Evolutionary conservation across 1,140 invertebrate genomes (phyloP), one percentile per base, ranked within the genome.

Genomic region (Holotrichia oblita): DNA sequence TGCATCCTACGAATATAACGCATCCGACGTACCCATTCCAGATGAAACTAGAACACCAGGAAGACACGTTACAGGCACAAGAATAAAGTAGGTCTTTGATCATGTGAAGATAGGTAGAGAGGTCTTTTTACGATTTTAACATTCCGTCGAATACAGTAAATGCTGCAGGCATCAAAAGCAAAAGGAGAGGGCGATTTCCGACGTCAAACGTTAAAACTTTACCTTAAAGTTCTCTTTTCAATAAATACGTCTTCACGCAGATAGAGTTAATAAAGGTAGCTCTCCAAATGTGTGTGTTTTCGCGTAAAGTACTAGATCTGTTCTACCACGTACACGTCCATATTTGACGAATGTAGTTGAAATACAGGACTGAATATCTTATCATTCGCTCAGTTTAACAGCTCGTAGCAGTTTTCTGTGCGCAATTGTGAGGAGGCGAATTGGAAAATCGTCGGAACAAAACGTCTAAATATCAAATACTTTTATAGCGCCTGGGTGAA

Each of bases 381-480:
- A 69, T 69, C 61, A 69, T 69, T 27, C 61, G 61, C 61, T 69
- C 61, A 69, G 61, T 69, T 69, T 69, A 69, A 69, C 61, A 27
- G 27, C 22, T 12, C 20, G 61, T 34, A 34, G 61, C 22, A 9
- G 61, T 69, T 69, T 3, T 27, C 20, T 14, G 22, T 10, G 61
- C 61, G 22, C 61, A 69, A 69, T 69, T 69, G 61, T 34, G 61
- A 27, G 24, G 61, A 69, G 8, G 61, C 27, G 61, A 69, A 27
- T 69, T 20, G 61, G 61, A 69, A 69, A 69, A 69, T 69, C 61
- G 22, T 14, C 61, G 7, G 61, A 69, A 69, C 27, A 69, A 27
- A 69, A 69, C 22, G 20, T 69, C 22, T 27, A 69, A 69, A 69
- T 69, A 69, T 69, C 61, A 34, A 69, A 69, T 27, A 69, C 61